These are phyloP conservation scores for Eilema caniola DNA, from an alignment of 2,888 invertebrate genomes.

Conservation along the genomic window DNA sequence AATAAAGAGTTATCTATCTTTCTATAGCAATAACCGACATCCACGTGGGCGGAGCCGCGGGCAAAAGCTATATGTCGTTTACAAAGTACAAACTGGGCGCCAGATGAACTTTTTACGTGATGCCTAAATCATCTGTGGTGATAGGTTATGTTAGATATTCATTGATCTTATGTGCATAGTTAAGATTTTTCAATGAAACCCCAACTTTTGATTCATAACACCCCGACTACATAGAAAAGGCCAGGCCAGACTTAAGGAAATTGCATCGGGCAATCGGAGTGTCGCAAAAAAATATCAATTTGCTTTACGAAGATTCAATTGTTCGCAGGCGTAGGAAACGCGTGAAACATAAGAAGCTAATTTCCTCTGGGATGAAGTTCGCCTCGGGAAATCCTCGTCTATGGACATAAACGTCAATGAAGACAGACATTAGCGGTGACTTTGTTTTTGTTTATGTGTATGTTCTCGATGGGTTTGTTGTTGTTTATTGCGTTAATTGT, in stretches of 20 bases:
- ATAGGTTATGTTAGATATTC: too few relatives aligned
- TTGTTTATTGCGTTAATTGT: slow-evolving; percentile 11
- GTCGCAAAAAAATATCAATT: slow-evolving; percentile 77
- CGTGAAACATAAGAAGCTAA: slow-evolving; percentile 78
- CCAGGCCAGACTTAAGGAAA: slow-evolving; percentile 59
- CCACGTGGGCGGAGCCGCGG: too few relatives aligned
- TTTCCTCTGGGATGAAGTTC: slow-evolving; percentile 76
- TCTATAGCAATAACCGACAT: too few relatives aligned
- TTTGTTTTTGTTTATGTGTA: slow-evolving; percentile 45
- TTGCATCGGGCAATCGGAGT: slow-evolving; percentile 67
- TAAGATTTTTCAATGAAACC: not conserved
- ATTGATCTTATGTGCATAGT: too few relatives aligned
- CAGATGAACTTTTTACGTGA: not conserved
- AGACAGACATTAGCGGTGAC: slow-evolving; percentile 44
- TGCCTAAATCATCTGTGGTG: not conserved
- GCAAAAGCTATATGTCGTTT: too few relatives aligned
- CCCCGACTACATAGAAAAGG: slow-evolving; percentile 20
- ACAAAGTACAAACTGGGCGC: not conserved
- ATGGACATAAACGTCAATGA: slow-evolving; percentile 60
- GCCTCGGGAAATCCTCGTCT: slow-evolving; percentile 69
- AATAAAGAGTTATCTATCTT: too few relatives aligned
- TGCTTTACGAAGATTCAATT: slow-evolving; percentile 72
- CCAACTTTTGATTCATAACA: not conserved
- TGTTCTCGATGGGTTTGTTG: slow-evolving; percentile 28
- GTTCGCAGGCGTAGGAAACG: slow-evolving; percentile 65